Conservation (phyloP, 2,113 vertebrate genomes). For the Serilophus lunatus region DNA sequence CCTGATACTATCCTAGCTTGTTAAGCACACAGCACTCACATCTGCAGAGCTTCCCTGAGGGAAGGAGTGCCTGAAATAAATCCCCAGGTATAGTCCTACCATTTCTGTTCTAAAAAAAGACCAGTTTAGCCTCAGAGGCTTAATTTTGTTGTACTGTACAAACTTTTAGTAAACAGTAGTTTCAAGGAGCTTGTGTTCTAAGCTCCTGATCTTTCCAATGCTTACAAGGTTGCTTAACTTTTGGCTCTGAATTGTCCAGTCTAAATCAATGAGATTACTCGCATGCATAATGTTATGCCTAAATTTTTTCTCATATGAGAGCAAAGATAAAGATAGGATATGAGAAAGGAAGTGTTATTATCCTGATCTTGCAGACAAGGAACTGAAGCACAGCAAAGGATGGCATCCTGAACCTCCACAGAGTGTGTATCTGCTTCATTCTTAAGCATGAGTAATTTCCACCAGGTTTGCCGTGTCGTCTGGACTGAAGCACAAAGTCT, state of each 20-base stretch:
- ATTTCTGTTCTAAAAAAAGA: neutral
- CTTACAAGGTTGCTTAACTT: neutral
- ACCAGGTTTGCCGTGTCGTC: neutral
- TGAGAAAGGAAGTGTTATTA: constrained; percentile 1
- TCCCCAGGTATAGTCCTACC: neutral
- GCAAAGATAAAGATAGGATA: neutral
- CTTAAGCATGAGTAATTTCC: neutral
- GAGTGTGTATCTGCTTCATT: neutral
- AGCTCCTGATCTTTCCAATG: neutral
- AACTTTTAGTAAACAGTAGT: neutral
- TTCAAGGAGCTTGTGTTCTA: neutral
- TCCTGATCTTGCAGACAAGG: neutral
- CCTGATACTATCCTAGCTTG: neutral
- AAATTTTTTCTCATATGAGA: neutral
- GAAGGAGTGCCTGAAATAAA: neutral
- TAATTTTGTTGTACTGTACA: neutral
- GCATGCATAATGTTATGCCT: neutral
- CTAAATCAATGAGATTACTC: neutral
- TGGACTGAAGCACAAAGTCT: neutral
- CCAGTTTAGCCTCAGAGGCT: neutral
- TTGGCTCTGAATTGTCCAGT: neutral
- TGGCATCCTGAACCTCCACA: neutral
- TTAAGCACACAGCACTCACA: neutral
- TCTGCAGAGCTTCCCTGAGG: neutral
- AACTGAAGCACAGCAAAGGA: neutral